These are phyloP conservation scores for Nymphalis c-album DNA, from an alignment of 2,888 invertebrate species.

Conservation along the genomic window DNA sequence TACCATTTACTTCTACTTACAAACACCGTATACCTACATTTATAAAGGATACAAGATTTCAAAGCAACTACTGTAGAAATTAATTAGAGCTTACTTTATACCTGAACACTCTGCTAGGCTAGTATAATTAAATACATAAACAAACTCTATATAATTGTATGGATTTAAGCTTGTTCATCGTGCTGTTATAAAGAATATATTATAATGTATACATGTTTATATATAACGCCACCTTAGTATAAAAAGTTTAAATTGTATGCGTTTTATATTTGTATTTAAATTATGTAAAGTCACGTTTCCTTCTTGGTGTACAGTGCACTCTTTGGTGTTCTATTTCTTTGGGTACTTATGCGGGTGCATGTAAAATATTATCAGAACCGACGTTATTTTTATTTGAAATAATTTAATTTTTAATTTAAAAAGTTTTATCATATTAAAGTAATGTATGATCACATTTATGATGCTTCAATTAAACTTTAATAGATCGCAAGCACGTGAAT, in stretches of 20 bases:
- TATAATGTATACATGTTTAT: background rate
- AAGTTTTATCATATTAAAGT: too few species aligned
- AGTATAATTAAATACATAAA: too few species aligned
- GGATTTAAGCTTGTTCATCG: too few species aligned
- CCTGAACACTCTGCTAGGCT: too few species aligned
- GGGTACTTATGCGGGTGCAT: slow-evolving; percentile 3
- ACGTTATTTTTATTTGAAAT: background rate
- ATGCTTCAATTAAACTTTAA: too few species aligned
- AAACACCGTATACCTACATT: background rate
- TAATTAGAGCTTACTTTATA: too few species aligned
- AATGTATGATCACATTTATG: too few species aligned
- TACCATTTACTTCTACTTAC: background rate
- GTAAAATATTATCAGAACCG: background rate
- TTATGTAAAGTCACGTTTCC: background rate
- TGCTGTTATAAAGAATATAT: background rate
- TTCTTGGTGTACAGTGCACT: background rate
- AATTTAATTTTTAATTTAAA: background rate
- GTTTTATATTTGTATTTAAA: background rate
- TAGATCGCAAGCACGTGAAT: too few species aligned
- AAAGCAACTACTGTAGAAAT: too few species aligned
- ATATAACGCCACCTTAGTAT: background rate
- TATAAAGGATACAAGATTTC: background rate
- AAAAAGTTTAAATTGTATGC: background rate
- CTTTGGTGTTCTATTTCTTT: background rate
- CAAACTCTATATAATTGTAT: too few species aligned